Conservation (phyloP, 2,113 vertebrate species). For the Pantherophis guttatus region DNA sequence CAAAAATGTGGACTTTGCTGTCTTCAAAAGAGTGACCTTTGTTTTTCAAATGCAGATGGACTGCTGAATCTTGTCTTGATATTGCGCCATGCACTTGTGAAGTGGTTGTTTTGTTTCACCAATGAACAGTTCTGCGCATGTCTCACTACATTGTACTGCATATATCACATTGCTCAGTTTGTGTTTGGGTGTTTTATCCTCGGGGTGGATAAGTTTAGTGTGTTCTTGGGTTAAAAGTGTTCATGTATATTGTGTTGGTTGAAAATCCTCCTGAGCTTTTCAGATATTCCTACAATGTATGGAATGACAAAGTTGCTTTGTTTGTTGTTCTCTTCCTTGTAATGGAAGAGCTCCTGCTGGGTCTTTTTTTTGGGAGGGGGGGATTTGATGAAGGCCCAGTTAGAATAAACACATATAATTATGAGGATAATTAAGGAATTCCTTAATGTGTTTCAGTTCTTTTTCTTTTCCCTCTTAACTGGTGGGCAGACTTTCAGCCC, state of each 20-base stretch:
- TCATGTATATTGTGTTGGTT: neutral
- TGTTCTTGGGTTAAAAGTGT: neutral
- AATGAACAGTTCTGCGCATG: neutral
- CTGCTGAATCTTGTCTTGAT: neutral
- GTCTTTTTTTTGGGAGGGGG: too few relatives aligned
- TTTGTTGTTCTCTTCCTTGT: too few relatives aligned
- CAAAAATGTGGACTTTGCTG: neutral
- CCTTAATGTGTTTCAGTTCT: too few relatives aligned
- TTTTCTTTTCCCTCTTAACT: too few relatives aligned
- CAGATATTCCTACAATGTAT: neutral
- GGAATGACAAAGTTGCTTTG: neutral
- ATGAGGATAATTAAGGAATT: too few relatives aligned
- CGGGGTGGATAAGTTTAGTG: neutral
- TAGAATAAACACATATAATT: too few relatives aligned
- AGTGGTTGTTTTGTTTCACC: neutral
- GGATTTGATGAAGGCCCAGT: too few relatives aligned
- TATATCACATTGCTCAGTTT: neutral
- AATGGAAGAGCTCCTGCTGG: too few relatives aligned
- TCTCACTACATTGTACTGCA: neutral
- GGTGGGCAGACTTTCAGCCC: too few relatives aligned
- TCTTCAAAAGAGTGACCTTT: neutral
- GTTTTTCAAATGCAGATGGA: neutral
- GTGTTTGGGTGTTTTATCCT: neutral
- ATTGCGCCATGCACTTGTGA: neutral
- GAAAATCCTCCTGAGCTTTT: neutral